A percentile compares a stretch with the other conserved stretches of the same genome.
Conservation (phyloP, 2,888 invertebrate genomes). For the Zonitis immaculata region DNA sequence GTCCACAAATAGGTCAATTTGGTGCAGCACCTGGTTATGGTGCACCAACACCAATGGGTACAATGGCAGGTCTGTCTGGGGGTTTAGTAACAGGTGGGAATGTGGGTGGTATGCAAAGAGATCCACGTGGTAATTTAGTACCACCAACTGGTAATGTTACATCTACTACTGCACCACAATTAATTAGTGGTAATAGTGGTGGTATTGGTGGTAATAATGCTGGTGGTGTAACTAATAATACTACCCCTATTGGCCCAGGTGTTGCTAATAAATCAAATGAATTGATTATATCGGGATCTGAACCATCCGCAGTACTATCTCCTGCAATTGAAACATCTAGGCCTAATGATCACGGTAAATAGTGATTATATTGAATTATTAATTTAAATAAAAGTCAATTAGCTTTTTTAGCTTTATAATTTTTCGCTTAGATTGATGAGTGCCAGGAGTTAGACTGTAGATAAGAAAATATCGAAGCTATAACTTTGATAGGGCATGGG, state of each 20-base stretch:
- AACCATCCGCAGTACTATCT: constrained; percentile 45
- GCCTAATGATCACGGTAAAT: constrained; percentile 49
- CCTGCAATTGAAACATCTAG: constrained; percentile 48
- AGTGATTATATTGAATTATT: constrained; percentile 2
- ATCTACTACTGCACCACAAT: neutral
- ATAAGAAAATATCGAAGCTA: neutral
- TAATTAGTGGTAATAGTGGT: constrained; percentile 4
- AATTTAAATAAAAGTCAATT: constrained; percentile 2
- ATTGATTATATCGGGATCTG: constrained; percentile 49
- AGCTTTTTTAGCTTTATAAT: constrained; percentile 15
- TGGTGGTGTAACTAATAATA: neutral
- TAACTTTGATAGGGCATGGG: too few species aligned
- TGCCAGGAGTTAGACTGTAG: constrained; percentile 1
- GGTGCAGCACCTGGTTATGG: constrained; percentile 50
- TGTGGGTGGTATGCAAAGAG: constrained; percentile 49
- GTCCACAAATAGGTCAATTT: constrained; percentile 51
- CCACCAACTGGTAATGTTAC: neutral
- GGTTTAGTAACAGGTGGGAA: constrained; percentile 34
- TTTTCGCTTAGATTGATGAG: constrained; percentile 17
- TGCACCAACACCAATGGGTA: constrained; percentile 43
- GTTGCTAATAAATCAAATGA: constrained; percentile 57
- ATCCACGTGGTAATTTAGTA: constrained; percentile 35
- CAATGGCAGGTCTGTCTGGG: constrained; percentile 45
- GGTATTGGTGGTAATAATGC: neutral
- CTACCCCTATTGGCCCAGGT: neutral